Evolutionary conservation across 2,888 invertebrate genomes (phyloP).

Genomic region (Nipponacmea schrenckii): DNA sequence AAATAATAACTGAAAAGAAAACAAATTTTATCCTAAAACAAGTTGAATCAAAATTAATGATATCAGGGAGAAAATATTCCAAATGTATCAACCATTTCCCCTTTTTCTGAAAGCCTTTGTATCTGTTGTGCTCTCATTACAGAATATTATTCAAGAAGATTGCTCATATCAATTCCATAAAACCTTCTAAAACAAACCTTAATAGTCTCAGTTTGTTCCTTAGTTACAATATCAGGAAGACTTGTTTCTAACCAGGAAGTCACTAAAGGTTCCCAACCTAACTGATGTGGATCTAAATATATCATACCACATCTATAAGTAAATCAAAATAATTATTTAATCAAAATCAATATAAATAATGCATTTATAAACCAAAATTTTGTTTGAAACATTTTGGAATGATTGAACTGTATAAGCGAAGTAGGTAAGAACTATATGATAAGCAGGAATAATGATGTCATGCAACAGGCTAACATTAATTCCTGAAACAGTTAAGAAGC

Average conservation of each 20-base stretch:
- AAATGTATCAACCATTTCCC: neutral
- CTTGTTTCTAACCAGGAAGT: constrained; percentile 61
- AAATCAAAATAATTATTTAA: neutral
- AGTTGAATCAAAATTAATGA: neutral
- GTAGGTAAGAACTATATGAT: neutral
- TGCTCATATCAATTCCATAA: too few species aligned
- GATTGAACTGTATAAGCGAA: neutral
- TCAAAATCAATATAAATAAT: neutral
- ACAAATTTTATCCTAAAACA: neutral
- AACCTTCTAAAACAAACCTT: constrained; percentile 37
- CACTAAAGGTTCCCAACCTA: constrained; percentile 64
- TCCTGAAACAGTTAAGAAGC: too few species aligned
- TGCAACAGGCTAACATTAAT: too few species aligned
- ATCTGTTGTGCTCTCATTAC: neutral
- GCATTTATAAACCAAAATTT: neutral
- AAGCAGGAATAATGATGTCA: too few species aligned
- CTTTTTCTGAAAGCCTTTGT: neutral
- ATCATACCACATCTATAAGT: constrained; percentile 68
- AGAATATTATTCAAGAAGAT: too few species aligned
- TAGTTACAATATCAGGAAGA: constrained; percentile 57
- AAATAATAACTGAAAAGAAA: constrained; percentile 60
- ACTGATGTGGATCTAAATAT: constrained; percentile 66
- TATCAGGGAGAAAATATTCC: neutral
- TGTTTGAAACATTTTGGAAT: neutral
- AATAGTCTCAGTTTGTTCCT: constrained; percentile 59